phyloP scores from a whole-genome alignment of 2,888 invertebrate genomes.

The Cotesia congregata region DNA sequence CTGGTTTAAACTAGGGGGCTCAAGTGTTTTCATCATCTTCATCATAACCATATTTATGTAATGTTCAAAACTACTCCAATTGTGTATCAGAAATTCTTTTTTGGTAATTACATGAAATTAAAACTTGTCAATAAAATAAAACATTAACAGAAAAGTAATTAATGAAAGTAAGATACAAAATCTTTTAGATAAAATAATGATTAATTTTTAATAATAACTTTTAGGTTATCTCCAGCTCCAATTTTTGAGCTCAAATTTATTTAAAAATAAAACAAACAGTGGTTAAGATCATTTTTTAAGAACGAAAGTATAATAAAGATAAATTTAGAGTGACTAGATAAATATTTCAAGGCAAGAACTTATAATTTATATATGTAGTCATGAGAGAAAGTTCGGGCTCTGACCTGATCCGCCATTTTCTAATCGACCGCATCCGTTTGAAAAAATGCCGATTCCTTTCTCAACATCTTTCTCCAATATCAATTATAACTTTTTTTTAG shows the following conservation, averaged over 20 bases:
- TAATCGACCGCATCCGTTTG: conserved; percentile 64
- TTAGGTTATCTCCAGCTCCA: background rate
- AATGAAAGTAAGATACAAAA: background rate
- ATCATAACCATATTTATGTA: conserved; percentile 33
- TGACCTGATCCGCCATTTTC: conserved; percentile 57
- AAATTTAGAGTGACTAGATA: background rate
- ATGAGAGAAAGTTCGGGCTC: conserved; percentile 53
- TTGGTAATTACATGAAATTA: background rate
- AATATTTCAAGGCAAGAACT: conserved; percentile 31
- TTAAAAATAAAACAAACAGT: background rate
- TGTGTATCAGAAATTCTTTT: conserved; percentile 22
- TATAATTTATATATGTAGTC: conserved; percentile 16
- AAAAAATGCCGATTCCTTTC: conserved; percentile 50
- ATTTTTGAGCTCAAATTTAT: background rate
- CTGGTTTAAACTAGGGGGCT: conserved; percentile 40
- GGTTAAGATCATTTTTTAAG: background rate
- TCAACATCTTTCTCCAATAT: background rate
- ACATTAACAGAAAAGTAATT: background rate
- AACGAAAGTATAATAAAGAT: background rate
- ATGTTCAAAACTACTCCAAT: background rate
- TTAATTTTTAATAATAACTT: background rate
- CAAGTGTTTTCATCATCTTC: conserved; percentile 53
- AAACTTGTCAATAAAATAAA: too few relatives aligned
- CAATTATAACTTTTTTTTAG: background rate
- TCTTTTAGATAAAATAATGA: background rate